Percentiles rank a stretch among this genome's conserved stretches.
Conservation (phyloP, 2,113 vertebrate species). For the Nothoprocta perdicaria region DNA sequence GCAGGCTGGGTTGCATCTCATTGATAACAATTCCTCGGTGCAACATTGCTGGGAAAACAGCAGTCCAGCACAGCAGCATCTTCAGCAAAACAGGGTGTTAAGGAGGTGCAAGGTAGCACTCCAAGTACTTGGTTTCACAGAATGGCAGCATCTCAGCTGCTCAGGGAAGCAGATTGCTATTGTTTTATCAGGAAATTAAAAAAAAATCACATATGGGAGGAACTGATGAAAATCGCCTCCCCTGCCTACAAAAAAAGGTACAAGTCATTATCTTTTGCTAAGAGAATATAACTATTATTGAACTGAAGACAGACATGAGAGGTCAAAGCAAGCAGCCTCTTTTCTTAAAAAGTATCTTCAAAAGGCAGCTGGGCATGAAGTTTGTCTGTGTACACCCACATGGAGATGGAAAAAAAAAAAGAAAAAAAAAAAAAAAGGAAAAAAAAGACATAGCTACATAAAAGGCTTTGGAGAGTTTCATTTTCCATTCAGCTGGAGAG, state of each 20-base stretch:
- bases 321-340: background rate
- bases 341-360: background rate
- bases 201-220: slow-evolving; percentile 26
- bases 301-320: background rate
- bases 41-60: background rate
- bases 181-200: background rate
- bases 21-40: background rate
- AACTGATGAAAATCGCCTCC: background rate
- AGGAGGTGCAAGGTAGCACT: background rate
- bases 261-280: background rate
- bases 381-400: background rate
- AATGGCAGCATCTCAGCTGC: slow-evolving; percentile 11
- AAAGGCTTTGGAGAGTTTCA: slow-evolving; percentile 50
- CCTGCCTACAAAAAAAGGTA: background rate
- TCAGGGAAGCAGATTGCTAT: slow-evolving; percentile 8
- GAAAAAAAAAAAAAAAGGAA: background rate
- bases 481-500: slow-evolving; percentile 28
- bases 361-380: background rate
- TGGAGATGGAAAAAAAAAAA: background rate
- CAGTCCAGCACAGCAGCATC: background rate
- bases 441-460: background rate
- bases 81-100: slow-evolving; percentile 22
- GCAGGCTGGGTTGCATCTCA: background rate
- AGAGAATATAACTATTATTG: background rate
- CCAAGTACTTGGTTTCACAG: slow-evolving; percentile 4